Evolutionary conservation across 2,113 vertebrate genomes (phyloP).

Genomic region (Caracal caracal): DNA sequence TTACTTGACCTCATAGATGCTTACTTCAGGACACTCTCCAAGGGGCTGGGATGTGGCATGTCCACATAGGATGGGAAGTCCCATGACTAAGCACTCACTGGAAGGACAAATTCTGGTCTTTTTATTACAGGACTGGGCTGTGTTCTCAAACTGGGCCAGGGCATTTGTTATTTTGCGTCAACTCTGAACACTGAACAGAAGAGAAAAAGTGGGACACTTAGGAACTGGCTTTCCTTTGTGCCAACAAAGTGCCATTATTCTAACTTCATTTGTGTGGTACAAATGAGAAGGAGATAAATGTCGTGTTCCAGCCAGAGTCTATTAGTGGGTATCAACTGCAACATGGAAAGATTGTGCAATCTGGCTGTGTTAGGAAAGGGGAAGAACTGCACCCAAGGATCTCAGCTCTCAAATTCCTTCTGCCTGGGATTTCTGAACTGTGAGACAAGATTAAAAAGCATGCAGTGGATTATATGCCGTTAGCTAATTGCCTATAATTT

Average conservation of each 20-base stretch:
- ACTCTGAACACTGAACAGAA: constrained; percentile 49
- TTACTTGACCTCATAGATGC: neutral
- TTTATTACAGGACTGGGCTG: neutral
- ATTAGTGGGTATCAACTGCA: constrained; percentile 63
- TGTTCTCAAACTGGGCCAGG: constrained; percentile 51
- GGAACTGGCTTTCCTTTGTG: constrained; percentile 49
- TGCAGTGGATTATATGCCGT: neutral
- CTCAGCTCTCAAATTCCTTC: neutral
- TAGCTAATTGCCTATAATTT: neutral
- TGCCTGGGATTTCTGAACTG: neutral
- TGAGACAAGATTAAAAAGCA: neutral
- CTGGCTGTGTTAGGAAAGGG: neutral
- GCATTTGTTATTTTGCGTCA: constrained; percentile 54
- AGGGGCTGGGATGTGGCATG: neutral
- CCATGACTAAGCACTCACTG: neutral
- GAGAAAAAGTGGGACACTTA: constrained; percentile 70
- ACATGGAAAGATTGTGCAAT: constrained; percentile 24
- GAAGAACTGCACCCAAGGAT: neutral
- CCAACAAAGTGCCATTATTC: constrained; percentile 74
- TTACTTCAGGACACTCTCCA: neutral
- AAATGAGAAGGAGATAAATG: constrained; percentile 77
- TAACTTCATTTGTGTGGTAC: constrained; percentile 72
- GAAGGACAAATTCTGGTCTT: neutral
- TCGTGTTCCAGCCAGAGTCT: constrained; percentile 65
- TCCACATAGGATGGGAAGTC: neutral